Base-by-base conservation (phyloP, 1,140 invertebrate species). In the Diorhabda elongata region DNA sequence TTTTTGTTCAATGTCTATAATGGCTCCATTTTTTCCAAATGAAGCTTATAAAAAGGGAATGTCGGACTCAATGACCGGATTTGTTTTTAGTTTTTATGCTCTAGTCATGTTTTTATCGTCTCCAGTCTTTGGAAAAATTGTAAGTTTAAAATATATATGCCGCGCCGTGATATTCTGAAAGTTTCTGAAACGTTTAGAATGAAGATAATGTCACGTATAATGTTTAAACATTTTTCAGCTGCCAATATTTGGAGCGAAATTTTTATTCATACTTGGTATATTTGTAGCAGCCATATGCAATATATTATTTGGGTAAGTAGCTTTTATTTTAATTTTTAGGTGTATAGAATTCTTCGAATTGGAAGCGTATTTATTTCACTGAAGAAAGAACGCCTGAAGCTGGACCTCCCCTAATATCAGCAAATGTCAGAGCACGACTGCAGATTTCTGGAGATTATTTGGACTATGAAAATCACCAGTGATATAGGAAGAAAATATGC, bases 41-140 rank as follows among this genome's bases (percentile, higher is more conserved):
- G 89, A 91, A 81, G 89, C 89, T 1, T 77, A 82, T 3, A 71
- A 76, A 11, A 90, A 90, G 79, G 89, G 88, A 44, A 85, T 91
- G 75, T 84, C 85, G 2, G 84, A 88, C 69, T 84, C 88, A 2
- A 80, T 88, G 66, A 87, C 88, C 44, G 90, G 90, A 7, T 84
- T 91, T 71, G 88, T 92, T 2, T 92, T 92, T 78, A 89, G 88
- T 77, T 88, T 90, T 75, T 91, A 91, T 75, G 90, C 90, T 26
- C 77, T 91, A 44, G 83, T 91, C 3, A 87, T 91, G 80, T 90
- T 91, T 74, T 65, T 91, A 52, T 84, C 87, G 7, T 89, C 89
- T 26, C 90, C 89, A 8, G 66, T 91, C 43, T 89, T 91, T 82
- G 90, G 90, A 58, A 89, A 89, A 83, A 84, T 88, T 75, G 88